Evolutionary conservation across 1,140 invertebrate species (phyloP).

Genomic region (Drosophila repleta): DNA sequence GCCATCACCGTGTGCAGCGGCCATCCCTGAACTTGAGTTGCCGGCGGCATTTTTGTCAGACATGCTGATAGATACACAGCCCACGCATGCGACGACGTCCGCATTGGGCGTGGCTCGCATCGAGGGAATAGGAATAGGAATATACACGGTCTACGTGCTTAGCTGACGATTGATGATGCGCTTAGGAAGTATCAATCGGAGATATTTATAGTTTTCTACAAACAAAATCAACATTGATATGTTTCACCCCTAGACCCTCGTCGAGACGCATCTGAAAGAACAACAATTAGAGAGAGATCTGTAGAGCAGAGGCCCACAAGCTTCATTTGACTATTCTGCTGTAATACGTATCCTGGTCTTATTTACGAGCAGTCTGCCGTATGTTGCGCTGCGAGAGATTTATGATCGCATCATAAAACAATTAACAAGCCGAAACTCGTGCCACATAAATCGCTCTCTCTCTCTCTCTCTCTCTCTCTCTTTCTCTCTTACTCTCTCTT

Average conservation of each 20-base stretch:
- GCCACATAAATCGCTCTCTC: slow-evolving; percentile 73
- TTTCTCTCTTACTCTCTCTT: not conserved
- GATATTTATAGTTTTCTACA: slow-evolving; percentile 52
- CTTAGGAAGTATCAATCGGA: slow-evolving; percentile 29
- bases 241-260: not conserved
- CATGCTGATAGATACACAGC: slow-evolving; percentile 53
- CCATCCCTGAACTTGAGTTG: slow-evolving; percentile 44
- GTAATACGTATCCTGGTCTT: slow-evolving; percentile 66
- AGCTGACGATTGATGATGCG: slow-evolving; percentile 68
- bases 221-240: slow-evolving; percentile 36
- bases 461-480: slow-evolving; percentile 37
- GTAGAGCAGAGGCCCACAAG: slow-evolving; percentile 36
- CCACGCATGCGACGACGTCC: slow-evolving; percentile 52
- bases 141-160: slow-evolving; percentile 30
- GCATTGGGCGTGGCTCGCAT: slow-evolving; percentile 60
- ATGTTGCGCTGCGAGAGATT: slow-evolving; percentile 67
- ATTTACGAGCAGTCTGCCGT: slow-evolving; percentile 67
- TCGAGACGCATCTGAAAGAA: slow-evolving; percentile 23
- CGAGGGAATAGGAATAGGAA: not conserved
- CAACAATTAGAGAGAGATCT: slow-evolving; percentile 57
- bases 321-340: slow-evolving; percentile 68
- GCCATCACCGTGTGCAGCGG: slow-evolving; percentile 30
- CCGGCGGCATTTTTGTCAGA: slow-evolving; percentile 61
- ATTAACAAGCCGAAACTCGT: slow-evolving; percentile 81
- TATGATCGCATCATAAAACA: slow-evolving; percentile 80